These are phyloP conservation scores for Trypoxylon attenuatum DNA, from an alignment of 2,888 invertebrate species.

Conservation along the genomic window DNA sequence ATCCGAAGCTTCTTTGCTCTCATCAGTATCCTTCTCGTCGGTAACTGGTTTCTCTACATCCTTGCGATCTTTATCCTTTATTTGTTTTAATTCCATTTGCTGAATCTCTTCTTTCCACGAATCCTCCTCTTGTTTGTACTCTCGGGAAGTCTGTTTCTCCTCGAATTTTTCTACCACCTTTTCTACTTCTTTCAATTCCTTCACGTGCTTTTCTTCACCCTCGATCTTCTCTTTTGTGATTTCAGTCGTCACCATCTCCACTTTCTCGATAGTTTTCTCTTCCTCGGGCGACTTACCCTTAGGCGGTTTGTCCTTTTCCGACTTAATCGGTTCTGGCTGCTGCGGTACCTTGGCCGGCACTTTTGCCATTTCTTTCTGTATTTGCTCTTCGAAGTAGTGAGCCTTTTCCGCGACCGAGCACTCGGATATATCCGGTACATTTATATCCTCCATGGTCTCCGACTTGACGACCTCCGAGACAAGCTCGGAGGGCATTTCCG, in stretches of 20 bases:
- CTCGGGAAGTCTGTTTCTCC: too few relatives aligned
- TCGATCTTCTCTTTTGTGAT: conserved; percentile 1
- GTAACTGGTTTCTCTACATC: not conserved
- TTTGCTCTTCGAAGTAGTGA: conserved; percentile 79
- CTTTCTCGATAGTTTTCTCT: conserved; percentile 23
- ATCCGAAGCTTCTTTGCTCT: conserved; percentile 10
- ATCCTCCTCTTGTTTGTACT: not conserved
- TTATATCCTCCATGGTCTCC: conserved; percentile 64
- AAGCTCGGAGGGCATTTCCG: conserved; percentile 53
- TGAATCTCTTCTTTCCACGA: not conserved
- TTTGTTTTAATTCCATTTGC: conserved; percentile 6
- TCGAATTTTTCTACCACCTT: not conserved
- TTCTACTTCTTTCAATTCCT: not conserved
- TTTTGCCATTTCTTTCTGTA: conserved; percentile 76
- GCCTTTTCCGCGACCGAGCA: conserved; percentile 77
- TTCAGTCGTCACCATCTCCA: conserved; percentile 18
- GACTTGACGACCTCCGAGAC: conserved; percentile 57
- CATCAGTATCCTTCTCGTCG: conserved; percentile 25
- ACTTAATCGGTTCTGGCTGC: conserved; percentile 45
- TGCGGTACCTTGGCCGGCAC: conserved; percentile 44
- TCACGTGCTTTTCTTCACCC: not conserved
- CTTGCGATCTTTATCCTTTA: conserved; percentile 21
- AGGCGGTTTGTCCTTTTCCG: conserved; percentile 41
- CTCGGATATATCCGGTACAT: conserved; percentile 76
- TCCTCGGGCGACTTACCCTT: conserved; percentile 19